phyloP scores from a whole-genome alignment of 1,140 invertebrate genomes.

The Hypothenemus hampei region DNA sequence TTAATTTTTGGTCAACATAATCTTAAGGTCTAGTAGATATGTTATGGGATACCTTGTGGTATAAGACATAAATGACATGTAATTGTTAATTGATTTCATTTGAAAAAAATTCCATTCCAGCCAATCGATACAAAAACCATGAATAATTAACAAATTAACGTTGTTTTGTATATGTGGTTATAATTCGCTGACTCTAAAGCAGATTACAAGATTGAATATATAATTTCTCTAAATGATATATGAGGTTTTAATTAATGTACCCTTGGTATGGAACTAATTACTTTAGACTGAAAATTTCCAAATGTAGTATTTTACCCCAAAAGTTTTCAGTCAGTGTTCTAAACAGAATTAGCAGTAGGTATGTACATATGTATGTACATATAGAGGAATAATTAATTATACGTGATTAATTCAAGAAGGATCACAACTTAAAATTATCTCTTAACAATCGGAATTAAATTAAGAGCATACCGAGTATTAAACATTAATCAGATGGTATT shows the following conservation, averaged over 20 bases:
- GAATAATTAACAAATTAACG: conserved; percentile 30
- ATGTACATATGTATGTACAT: too few species aligned
- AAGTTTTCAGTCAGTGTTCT: too few species aligned
- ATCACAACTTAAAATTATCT: too few species aligned
- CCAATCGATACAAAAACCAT: conserved; percentile 10
- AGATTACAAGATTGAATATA: conserved; percentile 45
- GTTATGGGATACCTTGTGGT: too few species aligned
- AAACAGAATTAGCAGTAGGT: too few species aligned
- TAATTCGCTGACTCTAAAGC: conserved; percentile 41
- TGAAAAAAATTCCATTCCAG: conserved; percentile 5
- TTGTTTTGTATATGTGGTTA: conserved; percentile 40
- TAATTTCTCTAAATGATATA: conserved; percentile 44
- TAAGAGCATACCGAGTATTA: neutral
- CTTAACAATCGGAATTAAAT: too few species aligned
- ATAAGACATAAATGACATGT: too few species aligned
- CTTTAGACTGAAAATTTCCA: conserved; percentile 40
- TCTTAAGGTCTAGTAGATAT: too few species aligned
- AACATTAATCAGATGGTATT: conserved; percentile 8
- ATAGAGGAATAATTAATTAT: too few species aligned
- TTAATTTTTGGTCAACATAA: too few species aligned
- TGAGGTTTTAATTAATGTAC: conserved; percentile 46
- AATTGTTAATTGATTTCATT: too few species aligned
- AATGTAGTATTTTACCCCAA: conserved; percentile 15
- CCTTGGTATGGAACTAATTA: conserved; percentile 40
- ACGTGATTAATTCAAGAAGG: too few species aligned